Percentiles rank a stretch among this genome's conserved stretches.
Conservation (phyloP, 2,888 invertebrate genomes). For the Gasteruption jaculator region DNA sequence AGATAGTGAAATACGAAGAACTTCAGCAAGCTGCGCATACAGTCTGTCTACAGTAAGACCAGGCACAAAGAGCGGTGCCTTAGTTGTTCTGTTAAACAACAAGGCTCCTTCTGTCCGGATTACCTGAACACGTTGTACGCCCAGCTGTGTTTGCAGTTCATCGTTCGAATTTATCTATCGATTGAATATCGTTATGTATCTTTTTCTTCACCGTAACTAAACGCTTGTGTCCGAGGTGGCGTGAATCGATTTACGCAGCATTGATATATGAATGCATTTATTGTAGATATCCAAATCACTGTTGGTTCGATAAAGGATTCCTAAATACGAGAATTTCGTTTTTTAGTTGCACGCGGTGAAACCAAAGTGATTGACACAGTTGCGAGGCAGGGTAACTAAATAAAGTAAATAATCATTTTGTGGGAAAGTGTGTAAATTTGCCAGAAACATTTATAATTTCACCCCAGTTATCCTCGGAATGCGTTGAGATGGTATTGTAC, state of each 20-base stretch:
- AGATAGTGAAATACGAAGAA: slow-evolving; percentile 38
- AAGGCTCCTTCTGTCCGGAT: slow-evolving; percentile 36
- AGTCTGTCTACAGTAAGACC: slow-evolving; percentile 26
- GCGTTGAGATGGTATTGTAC: too few relatives aligned
- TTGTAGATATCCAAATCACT: slow-evolving; percentile 22
- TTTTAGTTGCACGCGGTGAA: too few relatives aligned
- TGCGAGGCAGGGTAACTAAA: too few relatives aligned
- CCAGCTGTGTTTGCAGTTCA: slow-evolving; percentile 48
- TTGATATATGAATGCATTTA: slow-evolving; percentile 31
- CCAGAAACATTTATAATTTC: too few relatives aligned
- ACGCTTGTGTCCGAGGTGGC: too few relatives aligned
- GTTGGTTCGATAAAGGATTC: slow-evolving; percentile 14
- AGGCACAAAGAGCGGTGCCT: slow-evolving; percentile 22
- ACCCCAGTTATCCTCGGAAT: too few relatives aligned
- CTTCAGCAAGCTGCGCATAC: slow-evolving; percentile 45
- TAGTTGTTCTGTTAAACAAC: slow-evolving; percentile 29
- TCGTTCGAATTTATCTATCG: slow-evolving; percentile 44
- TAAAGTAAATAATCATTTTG: too few relatives aligned
- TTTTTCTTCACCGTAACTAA: too few relatives aligned
- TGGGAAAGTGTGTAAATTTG: too few relatives aligned
- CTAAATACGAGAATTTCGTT: too few relatives aligned
- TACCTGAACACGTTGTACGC: slow-evolving; percentile 35
- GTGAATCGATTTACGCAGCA: too few relatives aligned
- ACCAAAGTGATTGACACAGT: too few relatives aligned
- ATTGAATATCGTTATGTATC: slow-evolving; percentile 37